A percentile compares a stretch with the other conserved stretches of the same genome.
phyloP scores from a whole-genome alignment of 2,888 invertebrate species.

The Heliconius ismenius region DNA sequence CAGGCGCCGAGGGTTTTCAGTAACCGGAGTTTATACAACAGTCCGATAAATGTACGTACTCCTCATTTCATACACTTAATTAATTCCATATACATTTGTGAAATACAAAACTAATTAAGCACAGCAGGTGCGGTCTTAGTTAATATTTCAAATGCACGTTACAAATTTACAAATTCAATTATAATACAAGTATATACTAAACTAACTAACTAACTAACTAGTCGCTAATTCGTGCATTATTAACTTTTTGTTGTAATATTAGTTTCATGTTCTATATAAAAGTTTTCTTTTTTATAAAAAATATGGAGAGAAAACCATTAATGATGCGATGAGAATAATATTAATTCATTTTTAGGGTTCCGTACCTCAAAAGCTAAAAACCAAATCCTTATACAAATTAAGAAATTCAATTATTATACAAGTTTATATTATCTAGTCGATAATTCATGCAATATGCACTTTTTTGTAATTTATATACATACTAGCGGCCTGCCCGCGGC shows the following conservation, averaged over 20 bases:
- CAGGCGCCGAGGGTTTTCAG: not conserved
- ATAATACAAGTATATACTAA: not conserved
- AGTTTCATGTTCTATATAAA: not conserved
- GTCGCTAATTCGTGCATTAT: not conserved
- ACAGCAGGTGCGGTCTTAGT: conserved; percentile 27
- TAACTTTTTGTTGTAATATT: conserved; percentile 10
- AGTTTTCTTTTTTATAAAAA: not conserved
- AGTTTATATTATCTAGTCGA: not conserved
- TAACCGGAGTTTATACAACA: conserved; percentile 7
- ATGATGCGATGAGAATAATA: no score
- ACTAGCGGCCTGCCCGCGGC: no score
- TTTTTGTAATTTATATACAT: not conserved
- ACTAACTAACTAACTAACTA: not conserved
- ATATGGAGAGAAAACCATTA: no score
- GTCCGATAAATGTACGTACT: conserved; percentile 5
- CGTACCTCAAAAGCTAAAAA: no score
- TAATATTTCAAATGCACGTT: conserved; percentile 26
- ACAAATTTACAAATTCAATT: conserved; percentile 25
- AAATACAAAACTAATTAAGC: conserved; percentile 30
- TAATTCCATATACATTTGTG: conserved; percentile 27
- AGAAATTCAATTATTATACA: conserved; percentile 1
- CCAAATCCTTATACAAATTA: not conserved
- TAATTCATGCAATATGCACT: not conserved
- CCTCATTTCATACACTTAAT: conserved; percentile 22
- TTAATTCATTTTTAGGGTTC: no score